phyloP scores from a whole-genome alignment of 2,113 vertebrate species.

The Mobula birostris region DNA sequence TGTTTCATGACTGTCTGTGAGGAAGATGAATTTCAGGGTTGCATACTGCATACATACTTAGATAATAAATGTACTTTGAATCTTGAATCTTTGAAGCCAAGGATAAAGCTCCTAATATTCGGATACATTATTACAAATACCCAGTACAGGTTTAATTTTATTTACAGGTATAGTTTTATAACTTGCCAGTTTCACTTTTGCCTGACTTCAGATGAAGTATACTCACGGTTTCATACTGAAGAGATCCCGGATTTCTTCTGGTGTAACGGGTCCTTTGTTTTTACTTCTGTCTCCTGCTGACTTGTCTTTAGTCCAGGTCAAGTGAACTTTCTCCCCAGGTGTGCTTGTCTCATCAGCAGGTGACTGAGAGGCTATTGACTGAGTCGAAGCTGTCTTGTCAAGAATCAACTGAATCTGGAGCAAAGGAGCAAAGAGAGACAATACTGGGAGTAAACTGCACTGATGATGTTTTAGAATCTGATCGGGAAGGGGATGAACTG shows the following conservation, averaged over 20 bases:
- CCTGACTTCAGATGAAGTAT: background rate
- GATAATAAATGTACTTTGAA: no score
- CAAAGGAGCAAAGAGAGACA: slow-evolving; percentile 46
- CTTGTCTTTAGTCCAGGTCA: slow-evolving; percentile 96
- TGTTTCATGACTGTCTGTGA: no score
- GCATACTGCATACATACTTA: no score
- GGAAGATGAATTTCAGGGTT: no score
- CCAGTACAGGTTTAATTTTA: no score
- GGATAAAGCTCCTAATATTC: background rate
- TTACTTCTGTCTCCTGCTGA: slow-evolving; percentile 78
- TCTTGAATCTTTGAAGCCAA: background rate
- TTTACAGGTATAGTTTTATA: background rate
- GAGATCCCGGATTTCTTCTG: slow-evolving; percentile 90
- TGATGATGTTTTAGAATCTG: background rate
- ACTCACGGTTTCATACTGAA: slow-evolving; percentile 99
- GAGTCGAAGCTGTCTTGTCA: slow-evolving; percentile 76
- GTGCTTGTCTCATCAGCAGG: slow-evolving; percentile 69
- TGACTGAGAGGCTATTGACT: slow-evolving; percentile 74
- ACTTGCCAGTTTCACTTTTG: background rate
- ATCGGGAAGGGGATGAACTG: background rate
- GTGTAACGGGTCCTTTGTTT: slow-evolving; percentile 74
- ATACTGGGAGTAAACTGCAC: slow-evolving; percentile 16
- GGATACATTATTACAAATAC: background rate
- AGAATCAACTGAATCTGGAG: slow-evolving; percentile 90
- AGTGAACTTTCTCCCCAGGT: slow-evolving; percentile 83